phyloP scores from a whole-genome alignment of 1,140 invertebrate genomes.

The Homarus americanus region DNA sequence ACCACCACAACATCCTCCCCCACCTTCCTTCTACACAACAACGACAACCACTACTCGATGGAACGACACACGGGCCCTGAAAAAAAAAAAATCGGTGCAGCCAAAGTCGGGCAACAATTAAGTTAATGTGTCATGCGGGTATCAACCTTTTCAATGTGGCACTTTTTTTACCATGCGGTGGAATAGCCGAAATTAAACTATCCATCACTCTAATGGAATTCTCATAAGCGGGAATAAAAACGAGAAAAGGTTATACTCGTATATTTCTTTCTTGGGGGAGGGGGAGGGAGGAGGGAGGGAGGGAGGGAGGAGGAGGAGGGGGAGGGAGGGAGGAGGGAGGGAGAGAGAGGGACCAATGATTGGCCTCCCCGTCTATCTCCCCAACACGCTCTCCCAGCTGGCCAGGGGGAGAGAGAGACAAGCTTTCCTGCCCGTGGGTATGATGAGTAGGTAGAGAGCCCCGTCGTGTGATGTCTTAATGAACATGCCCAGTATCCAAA shows the following conservation, averaged over 20 bases:
- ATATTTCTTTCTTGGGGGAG: not conserved
- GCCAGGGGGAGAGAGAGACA: no score
- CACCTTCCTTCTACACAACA: no score
- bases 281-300: not conserved
- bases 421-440: no score
- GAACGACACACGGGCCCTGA: not conserved
- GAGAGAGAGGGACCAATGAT: not conserved
- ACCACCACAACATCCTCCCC: no score
- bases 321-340: not conserved
- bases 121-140: conserved; percentile 58
- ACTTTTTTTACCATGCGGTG: conserved; percentile 30
- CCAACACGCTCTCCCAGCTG: no score
- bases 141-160: conserved; percentile 28
- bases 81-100: not conserved
- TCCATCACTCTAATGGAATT: conserved; percentile 62
- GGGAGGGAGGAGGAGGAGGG: not conserved
- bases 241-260: not conserved
- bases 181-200: conserved; percentile 62
- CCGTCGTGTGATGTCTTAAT: no score
- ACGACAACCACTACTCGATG: not conserved
- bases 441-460: no score
- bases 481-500: no score
- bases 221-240: conserved; percentile 30
- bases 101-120: conserved; percentile 37
- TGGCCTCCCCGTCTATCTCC: no score